Base-by-base conservation (phyloP, 2,888 invertebrate genomes). In the Axea sp. region DNA sequence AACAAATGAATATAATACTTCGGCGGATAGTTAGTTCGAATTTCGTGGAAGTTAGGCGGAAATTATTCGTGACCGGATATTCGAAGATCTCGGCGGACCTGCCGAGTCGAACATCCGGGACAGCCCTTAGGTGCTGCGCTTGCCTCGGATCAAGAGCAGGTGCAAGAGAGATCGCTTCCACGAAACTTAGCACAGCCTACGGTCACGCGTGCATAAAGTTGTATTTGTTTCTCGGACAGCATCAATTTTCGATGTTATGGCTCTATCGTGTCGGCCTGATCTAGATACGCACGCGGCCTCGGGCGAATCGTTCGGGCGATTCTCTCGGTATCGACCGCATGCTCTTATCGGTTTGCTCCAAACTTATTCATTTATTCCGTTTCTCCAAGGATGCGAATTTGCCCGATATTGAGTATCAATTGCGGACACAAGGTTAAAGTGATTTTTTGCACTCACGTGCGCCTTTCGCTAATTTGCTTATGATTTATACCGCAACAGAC, bases 101-200 rank as follows among this genome's bases (percentile, higher is more conserved):
- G 69, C 6, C 67, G 59, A 57, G 73, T 67, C 67, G 73, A 73
- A 73, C 67, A 73, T 73, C 73, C 73, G 73, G 73, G 67, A 60
- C 65, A 59, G 65, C 59, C 65, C 64, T 73, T 59, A 51, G 64
- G 65, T 60, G 65, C 33, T 62, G 55, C 45, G 45, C 57, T 39
- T 4, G 33, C n/a, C 5, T 47, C 39, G 59, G 43, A 59, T 55
- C 65, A 22, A 62, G 67, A 80, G 80, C 81, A 81, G 81, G 81
- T 81, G 81, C 73, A 81, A 79, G 78, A 80, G 80, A 80, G 81
- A 80, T 80, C 78, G 82, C 80, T 83, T 83, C 82, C 80, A 82
- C 82, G 82, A 83, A 83, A 80, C 79, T 78, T 76, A 79, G 49
- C 59, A 78, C 77, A 78, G 79, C 79, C 80, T 76, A 77, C 76